Conservation (phyloP, 1,140 invertebrate genomes). For the Episyrphus balteatus region DNA sequence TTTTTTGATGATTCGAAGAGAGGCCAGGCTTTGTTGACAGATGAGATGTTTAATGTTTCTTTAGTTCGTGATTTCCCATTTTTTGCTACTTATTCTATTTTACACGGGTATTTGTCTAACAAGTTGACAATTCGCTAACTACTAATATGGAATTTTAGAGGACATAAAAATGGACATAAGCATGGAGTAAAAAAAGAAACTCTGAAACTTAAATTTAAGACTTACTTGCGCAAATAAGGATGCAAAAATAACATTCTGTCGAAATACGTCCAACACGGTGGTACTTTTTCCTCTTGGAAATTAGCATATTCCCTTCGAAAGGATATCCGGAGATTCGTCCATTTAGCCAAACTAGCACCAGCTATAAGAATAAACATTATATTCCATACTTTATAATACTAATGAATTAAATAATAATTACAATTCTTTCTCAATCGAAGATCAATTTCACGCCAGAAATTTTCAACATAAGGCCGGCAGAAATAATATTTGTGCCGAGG, state of each 20-base stretch:
- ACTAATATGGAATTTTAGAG: no score
- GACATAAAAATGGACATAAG: no score
- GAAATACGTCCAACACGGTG: conserved; percentile 33
- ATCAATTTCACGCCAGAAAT: conserved; percentile 34
- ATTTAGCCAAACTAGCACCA: conserved; percentile 34
- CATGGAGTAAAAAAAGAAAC: no score
- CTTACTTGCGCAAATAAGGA: conserved; percentile 27
- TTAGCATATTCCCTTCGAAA: conserved; percentile 32
- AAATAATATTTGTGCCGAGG: conserved; percentile 33
- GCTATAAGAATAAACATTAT: conserved; percentile 7
- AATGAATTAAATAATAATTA: conserved; percentile 1
- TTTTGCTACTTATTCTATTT: no score
- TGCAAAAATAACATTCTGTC: conserved; percentile 33
- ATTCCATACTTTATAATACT: neutral
- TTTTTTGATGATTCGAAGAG: no score
- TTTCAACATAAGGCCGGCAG: conserved; percentile 32
- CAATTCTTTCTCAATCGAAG: conserved; percentile 30
- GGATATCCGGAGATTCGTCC: conserved; percentile 32
- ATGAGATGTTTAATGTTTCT: no score
- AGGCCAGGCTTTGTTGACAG: no score
- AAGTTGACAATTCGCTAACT: no score
- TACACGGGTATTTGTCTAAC: no score
- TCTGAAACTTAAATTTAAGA: conserved; percentile 1
- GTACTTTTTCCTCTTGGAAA: conserved; percentile 30
- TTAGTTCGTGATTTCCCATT: no score